phyloP scores from a whole-genome alignment of 2,113 vertebrate species.

The Tursiops truncatus region DNA sequence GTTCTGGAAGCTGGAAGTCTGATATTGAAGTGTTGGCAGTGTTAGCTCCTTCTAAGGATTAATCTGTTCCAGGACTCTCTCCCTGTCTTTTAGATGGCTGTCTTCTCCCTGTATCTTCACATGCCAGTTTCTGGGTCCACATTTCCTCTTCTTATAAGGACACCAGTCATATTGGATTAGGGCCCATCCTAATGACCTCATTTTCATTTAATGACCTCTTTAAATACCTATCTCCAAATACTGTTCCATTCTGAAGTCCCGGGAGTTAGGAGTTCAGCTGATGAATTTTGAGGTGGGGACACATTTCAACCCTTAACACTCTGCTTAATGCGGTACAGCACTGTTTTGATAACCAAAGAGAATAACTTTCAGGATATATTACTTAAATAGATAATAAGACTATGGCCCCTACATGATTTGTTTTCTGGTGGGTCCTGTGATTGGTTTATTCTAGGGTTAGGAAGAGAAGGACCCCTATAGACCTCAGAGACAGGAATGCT shows the following conservation, averaged over 20 bases:
- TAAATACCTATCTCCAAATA: not conserved
- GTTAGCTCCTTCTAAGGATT: not conserved
- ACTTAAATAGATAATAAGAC: not conserved
- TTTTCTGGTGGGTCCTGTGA: not conserved
- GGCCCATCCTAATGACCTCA: not conserved
- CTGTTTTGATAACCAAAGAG: not conserved
- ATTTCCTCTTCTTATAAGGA: not conserved
- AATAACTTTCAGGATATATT: not conserved
- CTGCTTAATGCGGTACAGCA: not conserved
- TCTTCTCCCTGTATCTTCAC: not conserved
- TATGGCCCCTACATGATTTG: accelerated
- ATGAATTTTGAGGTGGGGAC: not conserved
- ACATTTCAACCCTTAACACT: too few relatives aligned
- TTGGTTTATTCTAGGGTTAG: too few relatives aligned
- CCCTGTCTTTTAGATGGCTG: not conserved
- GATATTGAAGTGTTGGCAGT: not conserved
- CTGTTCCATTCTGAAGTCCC: not conserved
- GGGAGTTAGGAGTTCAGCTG: not conserved
- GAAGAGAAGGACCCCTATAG: not conserved
- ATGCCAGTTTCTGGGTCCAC: not conserved
- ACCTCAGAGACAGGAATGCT: not conserved
- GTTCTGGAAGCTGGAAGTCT: not conserved
- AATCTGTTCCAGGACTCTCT: not conserved
- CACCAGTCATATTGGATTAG: not conserved
- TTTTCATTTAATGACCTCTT: not conserved